Conservation (phyloP, 1,140 invertebrate species). For the Augochlora pura region DNA sequence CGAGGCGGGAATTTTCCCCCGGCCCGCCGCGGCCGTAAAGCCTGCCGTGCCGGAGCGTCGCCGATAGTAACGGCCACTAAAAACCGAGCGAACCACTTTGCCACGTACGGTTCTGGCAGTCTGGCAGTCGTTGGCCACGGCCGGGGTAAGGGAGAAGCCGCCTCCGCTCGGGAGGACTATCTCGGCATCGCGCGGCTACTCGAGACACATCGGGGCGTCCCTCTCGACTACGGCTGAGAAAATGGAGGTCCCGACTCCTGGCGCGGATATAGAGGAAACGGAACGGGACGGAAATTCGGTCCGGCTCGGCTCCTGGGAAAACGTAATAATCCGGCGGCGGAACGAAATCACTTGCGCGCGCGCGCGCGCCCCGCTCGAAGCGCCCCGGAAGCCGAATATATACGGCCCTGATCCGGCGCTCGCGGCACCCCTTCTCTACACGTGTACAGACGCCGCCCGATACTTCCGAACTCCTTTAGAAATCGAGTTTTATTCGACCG, state of each 20-base stretch:
- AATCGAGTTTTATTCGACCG: conserved; percentile 10
- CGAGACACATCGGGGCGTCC: conserved; percentile 16
- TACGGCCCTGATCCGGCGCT: too few species aligned
- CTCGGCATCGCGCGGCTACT: conserved; percentile 10
- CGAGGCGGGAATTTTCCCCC: conserved; percentile 5
- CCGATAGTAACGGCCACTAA: conserved; percentile 43
- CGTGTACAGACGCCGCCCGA: background rate
- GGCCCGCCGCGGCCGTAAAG: background rate
- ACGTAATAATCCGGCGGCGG: conserved; percentile 22
- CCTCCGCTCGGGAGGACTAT: too few species aligned
- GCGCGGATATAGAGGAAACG: background rate
- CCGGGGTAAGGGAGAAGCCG: too few species aligned
- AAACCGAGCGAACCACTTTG: conserved; percentile 40
- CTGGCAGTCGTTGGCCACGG: background rate
- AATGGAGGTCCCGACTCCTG: background rate
- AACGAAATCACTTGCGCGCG: conserved; percentile 12
- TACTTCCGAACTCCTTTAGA: conserved; percentile 11
- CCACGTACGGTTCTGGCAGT: conserved; percentile 35
- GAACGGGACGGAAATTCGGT: conserved; percentile 23
- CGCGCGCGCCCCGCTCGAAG: background rate
- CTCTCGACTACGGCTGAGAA: background rate
- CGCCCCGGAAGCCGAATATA: background rate
- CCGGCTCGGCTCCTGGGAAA: conserved; percentile 9
- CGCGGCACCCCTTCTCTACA: too few species aligned
- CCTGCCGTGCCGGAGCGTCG: conserved; percentile 9